Percentiles rank a stretch among this genome's conserved stretches.
Evolutionary conservation across 2,797 vertebrate species (phyloP).

Genomic region (Triplophysa bombifrons): DNA sequence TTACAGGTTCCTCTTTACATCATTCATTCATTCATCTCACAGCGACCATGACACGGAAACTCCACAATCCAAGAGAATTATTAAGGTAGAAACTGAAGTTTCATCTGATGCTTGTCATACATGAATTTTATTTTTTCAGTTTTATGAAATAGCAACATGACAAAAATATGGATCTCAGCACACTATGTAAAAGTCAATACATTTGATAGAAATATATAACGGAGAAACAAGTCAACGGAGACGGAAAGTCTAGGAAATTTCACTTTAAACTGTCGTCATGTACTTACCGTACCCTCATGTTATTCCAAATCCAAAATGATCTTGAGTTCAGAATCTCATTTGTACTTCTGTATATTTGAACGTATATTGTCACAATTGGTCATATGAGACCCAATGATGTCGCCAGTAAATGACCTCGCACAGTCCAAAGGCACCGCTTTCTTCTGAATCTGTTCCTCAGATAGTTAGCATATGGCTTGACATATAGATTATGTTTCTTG

Average conservation of each 20-base stretch:
- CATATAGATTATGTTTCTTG: background rate
- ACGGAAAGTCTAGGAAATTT: constrained; percentile 5
- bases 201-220: constrained; percentile 48
- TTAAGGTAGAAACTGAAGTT: no score
- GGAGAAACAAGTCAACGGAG: constrained; percentile 26
- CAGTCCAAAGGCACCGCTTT: background rate
- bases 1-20: background rate
- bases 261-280: background rate
- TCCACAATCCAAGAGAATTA: background rate
- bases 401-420: background rate
- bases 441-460: background rate
- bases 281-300: background rate
- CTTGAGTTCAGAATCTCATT: background rate
- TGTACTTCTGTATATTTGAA: background rate
- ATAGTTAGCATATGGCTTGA: background rate
- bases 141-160: constrained; percentile 53
- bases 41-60: background rate
- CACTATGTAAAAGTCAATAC: constrained; percentile 46
- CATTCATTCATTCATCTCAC: background rate
- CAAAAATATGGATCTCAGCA: constrained; percentile 47
- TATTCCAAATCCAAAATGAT: background rate
- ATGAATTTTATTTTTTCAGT: constrained; percentile 49
- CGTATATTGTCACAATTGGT: background rate
- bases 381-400: background rate
- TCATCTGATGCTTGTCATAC: constrained; percentile 3